Base-by-base conservation (phyloP, 2,797 vertebrate species). In the Clarias pachynema region DNA sequence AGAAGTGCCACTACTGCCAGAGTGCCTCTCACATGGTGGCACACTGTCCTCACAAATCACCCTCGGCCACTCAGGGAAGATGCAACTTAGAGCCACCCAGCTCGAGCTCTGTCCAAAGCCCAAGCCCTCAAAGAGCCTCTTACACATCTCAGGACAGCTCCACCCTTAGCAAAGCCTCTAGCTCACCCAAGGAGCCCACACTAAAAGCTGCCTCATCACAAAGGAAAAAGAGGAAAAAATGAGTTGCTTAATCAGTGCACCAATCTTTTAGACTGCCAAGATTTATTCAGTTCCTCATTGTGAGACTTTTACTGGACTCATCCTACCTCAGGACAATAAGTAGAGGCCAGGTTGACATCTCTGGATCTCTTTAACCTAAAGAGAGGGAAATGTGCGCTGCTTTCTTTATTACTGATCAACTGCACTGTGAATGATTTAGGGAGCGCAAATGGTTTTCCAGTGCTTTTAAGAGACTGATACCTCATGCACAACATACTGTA, bases 1-100 rank as follows among this genome's bases (percentile, higher is more conserved):
- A 99, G 92, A 98, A 97, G 93, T 99, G 98, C 94, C 98, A 99
- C 93, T 99, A 97, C 95, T 99, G 98, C 96, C 98, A 99, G 93
- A 99, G 97, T 92, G 96, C 98, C 49, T 94, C 95, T 88, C 98
- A 99, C 93, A 99, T 99, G 98, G 97, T 99, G 18, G 98, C 98
- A 91, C 97, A 95, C 85, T 99, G 98, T 91, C 97, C 97, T 9
- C 90, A 93, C 82, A 99, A 98, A 95, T 95, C 96, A 86, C 96
- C 96, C 0, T 94, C 96, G 60, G 94, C 94, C 88, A 95, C 96
- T 90, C 97, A 98, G 96, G 97, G 96, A 91, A 97, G 82, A 78
- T 69, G 70, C 68, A 96, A 89, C 94, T 95, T 8, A 95, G 90
- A 90, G 95, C 91, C 91, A 65, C 53, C 84, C 91, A 0, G 91